Conservation (phyloP, 2,113 vertebrate genomes). For the Myotis brandtii region DNA sequence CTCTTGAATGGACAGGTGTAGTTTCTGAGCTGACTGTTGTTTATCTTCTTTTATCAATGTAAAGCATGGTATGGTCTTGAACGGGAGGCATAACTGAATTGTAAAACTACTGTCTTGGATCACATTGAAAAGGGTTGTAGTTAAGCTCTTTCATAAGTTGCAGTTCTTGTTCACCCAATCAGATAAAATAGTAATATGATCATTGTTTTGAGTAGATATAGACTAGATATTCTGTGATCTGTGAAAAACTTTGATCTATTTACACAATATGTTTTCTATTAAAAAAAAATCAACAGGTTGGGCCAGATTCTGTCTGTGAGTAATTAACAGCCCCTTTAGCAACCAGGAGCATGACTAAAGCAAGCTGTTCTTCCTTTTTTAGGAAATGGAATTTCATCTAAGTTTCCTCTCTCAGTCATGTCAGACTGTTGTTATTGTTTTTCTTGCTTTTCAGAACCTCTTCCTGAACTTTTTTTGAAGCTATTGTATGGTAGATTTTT, state of each 20-base stretch:
- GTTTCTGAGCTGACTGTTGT: background rate
- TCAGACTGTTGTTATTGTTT: constrained; percentile 80
- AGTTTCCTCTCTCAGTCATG: constrained; percentile 81
- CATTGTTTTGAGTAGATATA: constrained; percentile 26
- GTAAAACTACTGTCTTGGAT: accelerated
- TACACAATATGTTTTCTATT: constrained; percentile 68
- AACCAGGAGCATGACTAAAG: constrained; percentile 46
- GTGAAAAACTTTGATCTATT: constrained; percentile 48
- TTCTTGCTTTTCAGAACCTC: constrained; percentile 66
- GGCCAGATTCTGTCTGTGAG: constrained; percentile 50
- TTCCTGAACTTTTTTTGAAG: constrained; percentile 82
- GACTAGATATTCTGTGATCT: constrained; percentile 29
- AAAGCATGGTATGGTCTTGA: background rate
- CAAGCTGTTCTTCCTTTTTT: constrained; percentile 64
- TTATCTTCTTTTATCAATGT: background rate
- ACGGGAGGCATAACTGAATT: background rate
- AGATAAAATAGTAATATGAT: constrained; percentile 46
- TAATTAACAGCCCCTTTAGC: constrained; percentile 58
- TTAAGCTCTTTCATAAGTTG: background rate
- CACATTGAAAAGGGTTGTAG: background rate
- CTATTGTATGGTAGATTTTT: constrained; percentile 81
- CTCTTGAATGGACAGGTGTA: background rate
- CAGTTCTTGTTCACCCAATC: constrained; percentile 7
- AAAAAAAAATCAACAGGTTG: background rate
- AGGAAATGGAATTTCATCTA: constrained; percentile 83